phyloP scores from a whole-genome alignment of 2,888 invertebrate genomes.

The Boloria euphrosyne region DNA sequence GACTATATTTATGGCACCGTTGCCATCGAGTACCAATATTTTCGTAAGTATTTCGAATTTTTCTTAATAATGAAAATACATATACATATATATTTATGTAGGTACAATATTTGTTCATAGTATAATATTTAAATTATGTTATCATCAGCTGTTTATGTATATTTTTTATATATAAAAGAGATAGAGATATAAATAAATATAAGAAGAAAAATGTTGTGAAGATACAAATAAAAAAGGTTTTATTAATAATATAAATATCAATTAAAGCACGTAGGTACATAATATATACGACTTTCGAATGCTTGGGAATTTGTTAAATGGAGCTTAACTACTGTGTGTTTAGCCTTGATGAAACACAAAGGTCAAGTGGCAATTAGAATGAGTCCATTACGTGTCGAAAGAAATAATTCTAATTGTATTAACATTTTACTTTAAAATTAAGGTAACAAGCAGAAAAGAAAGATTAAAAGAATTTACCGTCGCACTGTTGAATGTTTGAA shows the following conservation, averaged over 20 bases:
- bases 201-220: too few relatives aligned
- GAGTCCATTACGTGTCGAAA: constrained; percentile 5
- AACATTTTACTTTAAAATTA: constrained; percentile 17
- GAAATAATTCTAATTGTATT: constrained; percentile 12
- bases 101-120: too few relatives aligned
- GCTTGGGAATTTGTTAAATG: constrained; percentile 7
- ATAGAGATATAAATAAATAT: too few relatives aligned
- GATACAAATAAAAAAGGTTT: not conserved
- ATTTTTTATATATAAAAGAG: too few relatives aligned
- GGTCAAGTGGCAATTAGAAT: constrained; percentile 19
- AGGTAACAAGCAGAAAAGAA: not conserved
- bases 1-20: too few relatives aligned
- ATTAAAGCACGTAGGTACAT: not conserved
- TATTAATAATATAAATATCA: not conserved
- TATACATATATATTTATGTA: too few relatives aligned
- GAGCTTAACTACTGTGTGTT: constrained; percentile 6
- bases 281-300: not conserved
- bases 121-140: too few relatives aligned
- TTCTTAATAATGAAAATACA: too few relatives aligned
- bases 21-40: too few relatives aligned
- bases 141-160: too few relatives aligned
- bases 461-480: not conserved
- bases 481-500: not conserved
- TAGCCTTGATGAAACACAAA: constrained; percentile 15
- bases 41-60: too few relatives aligned